phyloP scores from a whole-genome alignment of 2,888 invertebrate species.

The Sericinus montela region DNA sequence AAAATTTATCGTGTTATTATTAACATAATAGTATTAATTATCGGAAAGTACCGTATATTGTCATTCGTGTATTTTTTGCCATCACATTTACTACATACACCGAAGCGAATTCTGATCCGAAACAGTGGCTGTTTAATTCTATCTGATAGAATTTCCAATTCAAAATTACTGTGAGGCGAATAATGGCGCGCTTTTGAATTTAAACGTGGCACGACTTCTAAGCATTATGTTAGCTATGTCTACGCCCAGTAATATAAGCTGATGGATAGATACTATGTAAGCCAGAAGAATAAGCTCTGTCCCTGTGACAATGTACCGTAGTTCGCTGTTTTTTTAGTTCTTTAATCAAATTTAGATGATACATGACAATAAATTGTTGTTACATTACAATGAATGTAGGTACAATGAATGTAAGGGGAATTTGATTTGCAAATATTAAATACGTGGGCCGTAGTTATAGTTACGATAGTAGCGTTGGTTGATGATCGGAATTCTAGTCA shows the following conservation, averaged over 20 bases:
- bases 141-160: conserved; percentile 30
- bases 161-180: conserved; percentile 29
- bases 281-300: conserved; percentile 6
- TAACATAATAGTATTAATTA: no score
- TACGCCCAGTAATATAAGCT: conserved; percentile 1
- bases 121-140: conserved; percentile 24
- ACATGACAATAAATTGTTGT: not conserved
- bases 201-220: conserved; percentile 50
- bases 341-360: not conserved
- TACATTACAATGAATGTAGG: no score
- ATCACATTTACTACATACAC: conserved; percentile 14
- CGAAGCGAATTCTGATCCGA: conserved; percentile 13
- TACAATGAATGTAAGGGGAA: no score
- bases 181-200: conserved; percentile 30
- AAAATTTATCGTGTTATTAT: no score
- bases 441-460: no score
- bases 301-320: not conserved
- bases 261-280: conserved; percentile 7
- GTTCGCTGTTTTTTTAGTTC: no score
- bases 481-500: no score
- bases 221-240: conserved; percentile 18
- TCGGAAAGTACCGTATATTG: no score
- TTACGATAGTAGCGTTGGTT: no score
- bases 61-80: not conserved
- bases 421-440: no score